Evolutionary conservation across 2,888 invertebrate genomes (phyloP).

Genomic region (Phengaris alcon): DNA sequence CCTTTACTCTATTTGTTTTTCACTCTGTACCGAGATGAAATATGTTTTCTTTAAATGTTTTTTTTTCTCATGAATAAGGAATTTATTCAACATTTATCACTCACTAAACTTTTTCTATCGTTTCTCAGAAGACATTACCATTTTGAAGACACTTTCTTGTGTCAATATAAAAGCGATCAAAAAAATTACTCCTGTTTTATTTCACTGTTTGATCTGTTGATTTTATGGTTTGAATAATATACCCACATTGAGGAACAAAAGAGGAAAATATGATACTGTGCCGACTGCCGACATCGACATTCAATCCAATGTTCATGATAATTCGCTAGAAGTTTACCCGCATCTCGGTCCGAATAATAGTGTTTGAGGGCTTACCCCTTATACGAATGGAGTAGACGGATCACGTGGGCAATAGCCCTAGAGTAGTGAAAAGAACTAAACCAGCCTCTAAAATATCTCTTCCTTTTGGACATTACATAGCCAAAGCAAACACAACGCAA

Average conservation of each 20-base stretch:
- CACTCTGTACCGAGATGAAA: not conserved
- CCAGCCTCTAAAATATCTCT: too few relatives aligned
- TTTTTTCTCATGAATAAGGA: not conserved
- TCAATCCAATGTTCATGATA: too few relatives aligned
- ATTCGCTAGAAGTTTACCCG: too few relatives aligned
- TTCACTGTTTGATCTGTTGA: slow-evolving; percentile 10
- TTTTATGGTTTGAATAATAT: not conserved
- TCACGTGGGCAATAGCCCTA: too few relatives aligned
- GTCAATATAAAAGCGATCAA: not conserved
- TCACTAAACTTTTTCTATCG: not conserved
- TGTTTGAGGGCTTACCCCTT: too few relatives aligned
- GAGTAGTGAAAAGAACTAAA: too few relatives aligned
- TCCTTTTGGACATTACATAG: too few relatives aligned
- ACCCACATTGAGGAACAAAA: not conserved
- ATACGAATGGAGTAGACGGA: too few relatives aligned
- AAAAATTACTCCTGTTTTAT: slow-evolving; percentile 11
- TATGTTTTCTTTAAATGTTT: not conserved
- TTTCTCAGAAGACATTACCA: not conserved
- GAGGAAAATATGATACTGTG: too few relatives aligned
- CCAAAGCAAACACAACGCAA: too few relatives aligned
- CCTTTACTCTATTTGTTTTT: not conserved
- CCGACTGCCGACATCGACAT: too few relatives aligned
- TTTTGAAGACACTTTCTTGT: slow-evolving; percentile 13
- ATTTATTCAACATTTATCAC: not conserved
- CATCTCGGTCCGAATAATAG: too few relatives aligned